Percentiles rank a stretch among this genome's conserved stretches.
phyloP scores from a whole-genome alignment of 2,888 invertebrate species.

The Oxytorus armatus region DNA sequence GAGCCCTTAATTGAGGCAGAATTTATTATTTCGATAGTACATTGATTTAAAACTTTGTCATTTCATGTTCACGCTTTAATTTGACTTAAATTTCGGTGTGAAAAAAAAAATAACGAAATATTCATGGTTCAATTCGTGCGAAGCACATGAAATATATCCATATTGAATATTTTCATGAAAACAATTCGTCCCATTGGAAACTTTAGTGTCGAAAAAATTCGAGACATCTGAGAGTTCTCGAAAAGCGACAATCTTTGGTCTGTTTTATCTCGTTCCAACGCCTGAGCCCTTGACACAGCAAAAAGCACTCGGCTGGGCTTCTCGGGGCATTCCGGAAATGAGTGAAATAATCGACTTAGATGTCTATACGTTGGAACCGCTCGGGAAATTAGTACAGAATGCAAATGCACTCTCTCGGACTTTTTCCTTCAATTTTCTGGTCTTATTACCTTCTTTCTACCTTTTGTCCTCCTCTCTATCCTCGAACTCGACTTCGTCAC shows the following conservation, averaged over 20 bases:
- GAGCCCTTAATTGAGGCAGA: no score
- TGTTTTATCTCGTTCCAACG: slow-evolving; percentile 9
- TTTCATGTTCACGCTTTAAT: no score
- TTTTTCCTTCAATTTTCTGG: slow-evolving; percentile 44
- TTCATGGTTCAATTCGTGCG: no score
- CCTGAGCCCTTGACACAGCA: slow-evolving; percentile 12
- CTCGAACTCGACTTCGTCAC: not conserved
- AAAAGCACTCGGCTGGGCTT: slow-evolving; percentile 10
- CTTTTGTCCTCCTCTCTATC: slow-evolving; percentile 21
- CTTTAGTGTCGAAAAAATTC: not conserved
- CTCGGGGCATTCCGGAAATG: slow-evolving; percentile 41
- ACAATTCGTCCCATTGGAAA: no score
- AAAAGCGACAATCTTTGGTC: not conserved
- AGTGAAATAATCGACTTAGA: slow-evolving; percentile 63
- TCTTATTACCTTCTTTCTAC: slow-evolving; percentile 28
- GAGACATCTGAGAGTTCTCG: not conserved
- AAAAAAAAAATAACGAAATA: no score
- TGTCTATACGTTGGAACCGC: slow-evolving; percentile 27
- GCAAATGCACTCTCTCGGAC: slow-evolving; percentile 55
- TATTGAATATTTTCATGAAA: no score
- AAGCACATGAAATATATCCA: no score
- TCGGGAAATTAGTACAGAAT: slow-evolving; percentile 61
- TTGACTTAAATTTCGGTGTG: no score
- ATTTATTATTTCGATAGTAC: no score
- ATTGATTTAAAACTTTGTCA: no score